Percentiles rank a stretch among this genome's conserved stretches.
phyloP scores from a whole-genome alignment of 2,113 vertebrate species.

The Tor tambroides region DNA sequence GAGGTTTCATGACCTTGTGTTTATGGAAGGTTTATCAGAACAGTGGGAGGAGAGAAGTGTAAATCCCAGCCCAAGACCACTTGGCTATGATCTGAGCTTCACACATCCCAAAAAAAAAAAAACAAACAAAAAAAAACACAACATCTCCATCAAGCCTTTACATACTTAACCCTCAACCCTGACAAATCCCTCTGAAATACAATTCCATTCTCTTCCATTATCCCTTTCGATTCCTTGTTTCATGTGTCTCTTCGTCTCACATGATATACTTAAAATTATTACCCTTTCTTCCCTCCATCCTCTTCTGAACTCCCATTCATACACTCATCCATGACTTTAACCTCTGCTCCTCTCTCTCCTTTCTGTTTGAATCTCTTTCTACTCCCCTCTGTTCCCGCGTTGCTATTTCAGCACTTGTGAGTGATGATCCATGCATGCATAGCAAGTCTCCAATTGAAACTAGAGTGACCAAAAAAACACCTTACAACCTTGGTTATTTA shows the following conservation, averaged over 20 bases:
- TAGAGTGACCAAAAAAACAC: constrained; percentile 53
- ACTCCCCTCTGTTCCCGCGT: background rate
- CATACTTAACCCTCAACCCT: constrained; percentile 42
- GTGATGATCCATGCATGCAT: constrained; percentile 1
- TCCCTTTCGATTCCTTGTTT: constrained; percentile 8
- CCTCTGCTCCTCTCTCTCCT: constrained; percentile 45
- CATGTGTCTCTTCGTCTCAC: constrained; percentile 57
- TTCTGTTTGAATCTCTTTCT: constrained; percentile 53
- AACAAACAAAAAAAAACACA: background rate
- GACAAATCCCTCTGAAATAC: constrained; percentile 23
- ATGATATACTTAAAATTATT: constrained; percentile 22
- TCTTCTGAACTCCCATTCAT: constrained; percentile 24
- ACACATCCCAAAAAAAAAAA: background rate
- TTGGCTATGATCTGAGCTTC: constrained; percentile 25
- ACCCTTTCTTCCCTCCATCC: constrained; percentile 44
- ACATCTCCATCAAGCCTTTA: constrained; percentile 24
- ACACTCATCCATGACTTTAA: constrained; percentile 39
- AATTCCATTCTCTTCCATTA: background rate
- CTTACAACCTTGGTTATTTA: constrained; percentile 60
- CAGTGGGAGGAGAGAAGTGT: background rate
- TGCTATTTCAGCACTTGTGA: background rate
- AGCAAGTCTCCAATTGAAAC: constrained; percentile 44
- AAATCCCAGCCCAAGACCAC: constrained; percentile 33
- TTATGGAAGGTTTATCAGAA: constrained; percentile 35
- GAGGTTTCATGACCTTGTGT: constrained; percentile 29